A percentile compares a stretch with the other conserved stretches of the same genome.
phyloP scores from a whole-genome alignment of 2,113 vertebrate species.

The Spilogale gracilis region DNA sequence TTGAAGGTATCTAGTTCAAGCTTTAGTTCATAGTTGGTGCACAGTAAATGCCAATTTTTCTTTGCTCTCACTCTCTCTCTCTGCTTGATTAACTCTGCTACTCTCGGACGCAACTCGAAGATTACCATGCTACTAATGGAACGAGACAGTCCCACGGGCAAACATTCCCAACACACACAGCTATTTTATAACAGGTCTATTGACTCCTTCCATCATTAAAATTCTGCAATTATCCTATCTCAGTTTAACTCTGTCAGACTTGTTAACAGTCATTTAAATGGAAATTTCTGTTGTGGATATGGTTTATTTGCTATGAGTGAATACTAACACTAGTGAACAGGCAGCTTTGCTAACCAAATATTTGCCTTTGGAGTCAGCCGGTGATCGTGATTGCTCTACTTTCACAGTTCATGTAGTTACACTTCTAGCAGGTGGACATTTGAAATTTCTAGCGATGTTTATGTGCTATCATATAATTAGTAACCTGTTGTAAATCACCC shows the following conservation, averaged over 20 bases:
- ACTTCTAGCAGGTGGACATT: conserved; percentile 54
- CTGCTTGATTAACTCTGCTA: neutral
- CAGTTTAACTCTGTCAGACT: conserved; percentile 23
- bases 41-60: neutral
- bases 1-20: neutral
- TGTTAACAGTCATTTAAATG: conserved; percentile 42
- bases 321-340: neutral
- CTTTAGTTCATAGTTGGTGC: neutral
- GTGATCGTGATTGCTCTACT: conserved; percentile 2
- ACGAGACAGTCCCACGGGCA: neutral
- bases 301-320: conserved; percentile 51
- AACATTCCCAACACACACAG: conserved; percentile 13
- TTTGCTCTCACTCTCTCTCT: neutral
- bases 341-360: conserved; percentile 66
- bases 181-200: conserved; percentile 50
- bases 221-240: conserved; percentile 6
- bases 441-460: conserved; percentile 62
- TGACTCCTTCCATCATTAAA: conserved; percentile 57
- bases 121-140: neutral
- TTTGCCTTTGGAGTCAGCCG: conserved; percentile 50
- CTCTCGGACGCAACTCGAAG: neutral
- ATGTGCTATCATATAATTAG: conserved; percentile 9
- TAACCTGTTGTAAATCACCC: conserved; percentile 53
- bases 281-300: conserved; percentile 61
- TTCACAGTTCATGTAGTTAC: conserved; percentile 54